Conservation (phyloP, 2,113 vertebrate genomes). For the Dascyllus trimaculatus region DNA sequence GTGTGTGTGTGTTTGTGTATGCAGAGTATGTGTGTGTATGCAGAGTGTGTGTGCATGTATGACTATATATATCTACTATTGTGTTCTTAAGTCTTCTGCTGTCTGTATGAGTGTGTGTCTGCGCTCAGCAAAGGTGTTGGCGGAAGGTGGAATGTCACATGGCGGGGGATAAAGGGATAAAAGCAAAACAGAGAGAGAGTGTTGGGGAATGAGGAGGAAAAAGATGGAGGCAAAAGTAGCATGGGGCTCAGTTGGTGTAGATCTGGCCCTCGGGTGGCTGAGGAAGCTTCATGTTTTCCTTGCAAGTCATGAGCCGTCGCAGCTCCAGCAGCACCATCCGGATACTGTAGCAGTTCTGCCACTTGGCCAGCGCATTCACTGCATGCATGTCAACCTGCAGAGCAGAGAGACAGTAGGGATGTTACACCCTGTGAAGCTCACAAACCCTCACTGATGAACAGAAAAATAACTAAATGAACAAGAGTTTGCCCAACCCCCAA, state of each 20-base stretch:
- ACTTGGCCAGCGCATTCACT: constrained; percentile 95
- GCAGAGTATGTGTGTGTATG: constrained; percentile 3
- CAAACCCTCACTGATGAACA: no score
- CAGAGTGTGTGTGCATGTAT: constrained; percentile 12
- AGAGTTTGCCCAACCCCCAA: no score
- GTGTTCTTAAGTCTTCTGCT: constrained; percentile 26
- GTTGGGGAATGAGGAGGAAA: constrained; percentile 8
- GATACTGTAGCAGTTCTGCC: constrained; percentile 99
- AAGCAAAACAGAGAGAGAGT: constrained; percentile 39
- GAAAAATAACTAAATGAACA: no score
- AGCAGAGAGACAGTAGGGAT: neutral
- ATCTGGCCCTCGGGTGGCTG: constrained; percentile 98
- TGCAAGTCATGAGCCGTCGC: constrained; percentile 96
- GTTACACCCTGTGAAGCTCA: no score
- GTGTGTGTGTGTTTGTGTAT: constrained; percentile 7
- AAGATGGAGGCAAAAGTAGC: constrained; percentile 73
- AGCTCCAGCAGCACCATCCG: constrained; percentile 97
- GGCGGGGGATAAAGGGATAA: constrained; percentile 35
- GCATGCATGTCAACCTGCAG: constrained; percentile 95
- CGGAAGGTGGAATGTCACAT: constrained; percentile 64
- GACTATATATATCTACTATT: constrained; percentile 8
- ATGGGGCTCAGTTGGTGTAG: constrained; percentile 95
- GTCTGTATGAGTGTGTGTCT: neutral
- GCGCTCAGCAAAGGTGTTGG: constrained; percentile 40
- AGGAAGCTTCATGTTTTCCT: constrained; percentile 99